Base-by-base conservation (phyloP, 2,797 vertebrate species). In the Poeciliopsis turneri region DNA sequence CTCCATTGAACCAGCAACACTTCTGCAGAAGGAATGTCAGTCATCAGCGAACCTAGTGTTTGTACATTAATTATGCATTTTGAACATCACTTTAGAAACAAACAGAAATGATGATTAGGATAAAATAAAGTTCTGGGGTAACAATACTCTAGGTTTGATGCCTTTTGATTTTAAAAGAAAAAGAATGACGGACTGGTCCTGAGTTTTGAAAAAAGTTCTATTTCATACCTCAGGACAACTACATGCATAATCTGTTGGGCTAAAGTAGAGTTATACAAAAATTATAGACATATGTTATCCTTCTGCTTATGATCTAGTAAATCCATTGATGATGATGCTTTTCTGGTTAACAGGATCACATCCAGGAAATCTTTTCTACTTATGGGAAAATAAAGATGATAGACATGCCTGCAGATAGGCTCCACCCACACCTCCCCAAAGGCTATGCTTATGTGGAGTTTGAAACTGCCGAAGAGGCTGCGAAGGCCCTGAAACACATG, bases 311-410 rank as follows among this genome's bases (percentile, higher is more conserved):
- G 10, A 23, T 10, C 18, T 10, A 23, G 33, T 64, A 66, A 66
- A 12, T 39, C 10, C 20, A 43, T 41, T 69, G 66, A 43, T n/a
- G 18, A 43, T 16, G 5, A 11, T n/a, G 3, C 70, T 43, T 71
- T 18, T 75, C 33, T 51, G 41, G 77, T 78, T 36, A 57, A 64
- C 89, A 99, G 98, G 97, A 98, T 78, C 98, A 99, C 93, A 97
- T 99, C 64, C 97, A 97, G 94, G 98, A 98, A 92, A 99, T 99
- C 85, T 99, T 99, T 93, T 96, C 97, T 82, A 97, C 97, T 61
- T 99, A 99, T 0, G 97, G 98, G 55, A 98, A 98, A 91, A 97
- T 99, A 85, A 99, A 99, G 91, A 96, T 97, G 96, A 97, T 98
- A 15, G 97, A 99, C 78, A 97, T 99, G 97, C 97, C 97, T 2